Evolutionary conservation across 2,113 vertebrate genomes (phyloP).

Genomic region (Cathartes aura): DNA sequence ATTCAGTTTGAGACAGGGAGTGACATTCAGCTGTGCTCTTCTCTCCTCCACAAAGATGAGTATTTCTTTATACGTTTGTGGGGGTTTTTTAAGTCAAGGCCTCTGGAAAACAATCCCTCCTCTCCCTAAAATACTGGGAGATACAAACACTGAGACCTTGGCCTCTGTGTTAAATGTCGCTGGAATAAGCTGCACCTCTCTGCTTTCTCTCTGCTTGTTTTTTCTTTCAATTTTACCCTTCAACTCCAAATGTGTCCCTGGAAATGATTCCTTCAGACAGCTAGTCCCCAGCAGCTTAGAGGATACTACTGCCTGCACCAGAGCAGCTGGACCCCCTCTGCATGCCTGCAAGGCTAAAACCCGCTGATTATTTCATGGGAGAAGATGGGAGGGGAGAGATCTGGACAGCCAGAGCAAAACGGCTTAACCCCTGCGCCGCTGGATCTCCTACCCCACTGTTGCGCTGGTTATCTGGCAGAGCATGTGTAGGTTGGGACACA

Average conservation of each 20-base stretch:
- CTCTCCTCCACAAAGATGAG: neutral
- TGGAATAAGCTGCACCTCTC: neutral
- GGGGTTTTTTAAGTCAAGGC: neutral
- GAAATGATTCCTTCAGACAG: conserved; percentile 36
- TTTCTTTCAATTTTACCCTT: neutral
- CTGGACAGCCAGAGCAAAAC: neutral
- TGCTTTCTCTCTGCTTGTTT: neutral
- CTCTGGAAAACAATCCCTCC: neutral
- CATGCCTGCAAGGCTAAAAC: conserved; percentile 19
- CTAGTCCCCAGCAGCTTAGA: neutral
- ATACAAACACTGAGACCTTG: neutral
- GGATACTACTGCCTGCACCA: neutral
- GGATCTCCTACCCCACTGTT: neutral
- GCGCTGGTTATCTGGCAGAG: neutral
- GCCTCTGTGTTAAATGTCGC: neutral
- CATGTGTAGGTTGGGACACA: neutral
- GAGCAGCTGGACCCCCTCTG: conserved; percentile 15
- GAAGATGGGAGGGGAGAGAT: neutral
- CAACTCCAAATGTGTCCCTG: neutral
- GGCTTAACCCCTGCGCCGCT: neutral
- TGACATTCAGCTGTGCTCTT: neutral
- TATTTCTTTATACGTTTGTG: neutral
- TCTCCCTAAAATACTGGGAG: neutral
- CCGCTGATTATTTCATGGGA: neutral
- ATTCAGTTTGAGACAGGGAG: neutral